These are phyloP conservation scores for Xylophagus ater DNA, from an alignment of 2,888 invertebrate species.

Conservation along the genomic window DNA sequence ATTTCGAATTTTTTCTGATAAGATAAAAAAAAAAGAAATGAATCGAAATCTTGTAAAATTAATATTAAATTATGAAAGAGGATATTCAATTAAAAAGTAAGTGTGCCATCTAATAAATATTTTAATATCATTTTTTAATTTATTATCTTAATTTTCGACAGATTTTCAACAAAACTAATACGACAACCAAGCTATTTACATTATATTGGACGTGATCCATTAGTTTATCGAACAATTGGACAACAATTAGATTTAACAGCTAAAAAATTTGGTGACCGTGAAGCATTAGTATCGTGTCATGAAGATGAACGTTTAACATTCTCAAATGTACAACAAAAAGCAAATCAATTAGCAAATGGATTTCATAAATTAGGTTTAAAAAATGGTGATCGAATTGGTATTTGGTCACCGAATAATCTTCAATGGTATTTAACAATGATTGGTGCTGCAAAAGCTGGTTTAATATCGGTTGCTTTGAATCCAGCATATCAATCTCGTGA, in stretches of 20 bases:
- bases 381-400: constrained; percentile 61
- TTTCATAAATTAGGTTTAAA: constrained; percentile 55
- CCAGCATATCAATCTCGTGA: constrained; percentile 61
- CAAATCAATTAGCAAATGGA: constrained; percentile 58
- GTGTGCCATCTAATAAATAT: too few relatives aligned
- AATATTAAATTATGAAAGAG: too few relatives aligned
- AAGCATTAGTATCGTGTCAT: constrained; percentile 46
- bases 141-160: too few relatives aligned
- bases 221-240: constrained; percentile 47
- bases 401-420: constrained; percentile 67
- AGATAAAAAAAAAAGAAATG: too few relatives aligned
- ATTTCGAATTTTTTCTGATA: too few relatives aligned
- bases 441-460: constrained; percentile 60
- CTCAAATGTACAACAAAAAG: constrained; percentile 40
- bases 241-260: constrained; percentile 45
- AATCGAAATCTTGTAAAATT: too few relatives aligned
- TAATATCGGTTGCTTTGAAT: constrained; percentile 66
- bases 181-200: constrained; percentile 43
- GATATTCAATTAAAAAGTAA: too few relatives aligned
- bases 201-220: constrained; percentile 41
- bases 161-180: too few relatives aligned
- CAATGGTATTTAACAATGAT: constrained; percentile 66
- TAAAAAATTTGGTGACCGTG: constrained; percentile 43
- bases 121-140: too few relatives aligned
- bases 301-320: constrained; percentile 45